Evolutionary conservation across 2,797 vertebrate genomes (phyloP).

Genomic region (Eulemur coronatus): DNA sequence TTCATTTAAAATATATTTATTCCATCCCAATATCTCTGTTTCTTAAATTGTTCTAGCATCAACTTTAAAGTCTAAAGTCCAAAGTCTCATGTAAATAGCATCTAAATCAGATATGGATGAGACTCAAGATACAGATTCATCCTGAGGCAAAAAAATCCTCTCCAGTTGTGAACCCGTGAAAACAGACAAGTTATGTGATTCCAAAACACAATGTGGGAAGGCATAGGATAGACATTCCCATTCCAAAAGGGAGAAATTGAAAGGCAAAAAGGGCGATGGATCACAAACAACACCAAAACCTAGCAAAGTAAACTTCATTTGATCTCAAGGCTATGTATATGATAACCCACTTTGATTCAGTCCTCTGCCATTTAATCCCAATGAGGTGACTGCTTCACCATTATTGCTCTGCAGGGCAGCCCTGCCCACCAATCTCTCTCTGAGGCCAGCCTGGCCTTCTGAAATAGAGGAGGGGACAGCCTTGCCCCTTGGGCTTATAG

Average conservation of each 20-base stretch:
- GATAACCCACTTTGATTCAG: background rate
- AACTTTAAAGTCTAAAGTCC: background rate
- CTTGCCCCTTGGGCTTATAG: background rate
- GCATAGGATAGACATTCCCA: background rate
- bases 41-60: background rate
- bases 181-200: background rate
- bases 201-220: background rate
- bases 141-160: background rate
- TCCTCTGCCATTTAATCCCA: background rate
- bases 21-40: rapidly evolving
- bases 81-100: background rate
- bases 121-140: background rate
- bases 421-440: too few species aligned
- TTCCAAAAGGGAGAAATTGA: background rate
- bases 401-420: rapidly evolving
- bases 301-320: background rate
- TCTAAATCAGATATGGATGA: background rate
- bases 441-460: background rate
- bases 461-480: background rate
- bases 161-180: background rate
- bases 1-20: background rate
- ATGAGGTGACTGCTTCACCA: background rate
- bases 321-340: background rate
- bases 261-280: background rate
- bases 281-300: background rate